Evolutionary conservation across 2,113 vertebrate genomes (phyloP).

Genomic region (Asarcornis scutulata): DNA sequence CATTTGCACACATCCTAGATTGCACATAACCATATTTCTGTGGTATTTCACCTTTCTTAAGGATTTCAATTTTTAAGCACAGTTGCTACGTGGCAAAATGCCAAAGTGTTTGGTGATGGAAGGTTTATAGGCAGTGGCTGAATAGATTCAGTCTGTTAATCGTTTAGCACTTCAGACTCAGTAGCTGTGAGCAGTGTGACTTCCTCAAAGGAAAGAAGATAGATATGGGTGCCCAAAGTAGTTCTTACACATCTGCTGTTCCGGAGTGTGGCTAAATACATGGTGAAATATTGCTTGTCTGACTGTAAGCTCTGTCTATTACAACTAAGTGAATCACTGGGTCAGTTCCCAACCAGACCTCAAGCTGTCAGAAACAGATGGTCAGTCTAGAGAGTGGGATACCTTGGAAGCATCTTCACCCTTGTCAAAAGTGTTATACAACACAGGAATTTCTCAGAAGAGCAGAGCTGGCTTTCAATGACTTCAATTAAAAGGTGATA

Average conservation of each 20-base stretch:
- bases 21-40: neutral
- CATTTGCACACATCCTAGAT: neutral
- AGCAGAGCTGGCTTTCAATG: neutral
- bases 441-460: neutral
- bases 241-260: neutral
- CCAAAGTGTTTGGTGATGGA: neutral
- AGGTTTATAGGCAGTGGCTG: neutral
- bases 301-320: neutral
- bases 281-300: constrained; percentile 28
- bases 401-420: neutral
- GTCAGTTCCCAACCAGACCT: constrained; percentile 23
- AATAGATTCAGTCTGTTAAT: neutral
- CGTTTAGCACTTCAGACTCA: neutral
- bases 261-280: neutral
- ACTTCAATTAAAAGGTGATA: neutral
- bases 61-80: neutral
- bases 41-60: neutral
- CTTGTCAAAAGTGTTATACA: neutral
- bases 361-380: constrained; percentile 7
- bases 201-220: neutral
- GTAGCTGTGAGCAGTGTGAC: neutral
- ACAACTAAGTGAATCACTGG: neutral
- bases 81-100: neutral
- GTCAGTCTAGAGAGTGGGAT: constrained; percentile 4
- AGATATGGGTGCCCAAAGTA: neutral